A percentile compares a stretch with the other conserved stretches of the same genome.
phyloP scores from a whole-genome alignment of 2,888 invertebrate genomes.

The Carabus problematicus region DNA sequence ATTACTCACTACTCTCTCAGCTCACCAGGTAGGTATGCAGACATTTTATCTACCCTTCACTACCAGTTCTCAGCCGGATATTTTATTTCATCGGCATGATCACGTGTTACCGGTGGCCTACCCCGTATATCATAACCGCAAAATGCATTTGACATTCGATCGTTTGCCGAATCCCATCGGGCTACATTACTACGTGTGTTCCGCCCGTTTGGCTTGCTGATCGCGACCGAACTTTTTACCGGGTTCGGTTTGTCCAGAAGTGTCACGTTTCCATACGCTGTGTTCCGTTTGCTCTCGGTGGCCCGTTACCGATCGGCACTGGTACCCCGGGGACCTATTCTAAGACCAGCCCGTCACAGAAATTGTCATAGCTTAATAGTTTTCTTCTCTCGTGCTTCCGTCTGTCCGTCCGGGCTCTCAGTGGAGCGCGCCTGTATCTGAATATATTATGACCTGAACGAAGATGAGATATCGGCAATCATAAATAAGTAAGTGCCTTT shows the following conservation, averaged over 20 bases:
- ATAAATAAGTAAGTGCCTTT: constrained; percentile 14
- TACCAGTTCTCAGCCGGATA: too few relatives aligned
- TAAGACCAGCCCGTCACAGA: constrained; percentile 8
- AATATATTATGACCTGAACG: constrained; percentile 18
- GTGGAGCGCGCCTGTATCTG: constrained; percentile 9
- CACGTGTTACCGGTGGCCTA: not conserved
- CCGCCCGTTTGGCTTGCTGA: constrained; percentile 19
- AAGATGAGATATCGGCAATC: constrained; percentile 20
- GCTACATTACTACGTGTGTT: constrained; percentile 29
- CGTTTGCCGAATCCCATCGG: constrained; percentile 37
- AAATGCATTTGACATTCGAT: constrained; percentile 40
- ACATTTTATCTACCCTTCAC: too few relatives aligned
- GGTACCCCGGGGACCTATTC: constrained; percentile 5
- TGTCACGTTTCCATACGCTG: not conserved
- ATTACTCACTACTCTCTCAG: too few relatives aligned
- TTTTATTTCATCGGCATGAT: too few relatives aligned
- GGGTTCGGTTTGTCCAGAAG: not conserved
- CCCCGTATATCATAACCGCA: constrained; percentile 34
- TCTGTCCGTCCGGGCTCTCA: not conserved
- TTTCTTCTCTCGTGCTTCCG: constrained; percentile 1
- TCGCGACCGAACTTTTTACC: constrained; percentile 9
- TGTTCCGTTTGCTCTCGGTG: not conserved
- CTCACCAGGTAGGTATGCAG: too few relatives aligned
- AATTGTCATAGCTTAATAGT: constrained; percentile 25
- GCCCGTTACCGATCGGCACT: not conserved